Base-by-base conservation (phyloP, 2,888 invertebrate genomes). In the Agrotis segetum region DNA sequence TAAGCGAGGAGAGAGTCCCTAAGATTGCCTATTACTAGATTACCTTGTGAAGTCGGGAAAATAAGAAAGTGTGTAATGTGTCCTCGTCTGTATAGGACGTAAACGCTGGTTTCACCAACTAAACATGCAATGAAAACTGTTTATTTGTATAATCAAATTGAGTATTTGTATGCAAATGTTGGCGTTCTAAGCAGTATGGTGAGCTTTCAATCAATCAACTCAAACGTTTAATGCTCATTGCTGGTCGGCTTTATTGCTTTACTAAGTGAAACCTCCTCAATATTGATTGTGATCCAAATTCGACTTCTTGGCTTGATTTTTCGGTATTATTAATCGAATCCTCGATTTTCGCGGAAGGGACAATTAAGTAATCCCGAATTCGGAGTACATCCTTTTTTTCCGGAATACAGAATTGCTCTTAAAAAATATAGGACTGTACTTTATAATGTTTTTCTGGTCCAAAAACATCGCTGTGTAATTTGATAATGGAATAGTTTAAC, bases 1-100 rank as follows among this genome's bases (percentile, higher is more conserved):
- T 90, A 91, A 91, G 93, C 91, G 95, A 94, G 94, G 94, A 92
- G 95, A 95, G 95, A 94, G 94, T 92, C 93, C 93, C 92, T 92
- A 85, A 91, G 92, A 95, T 94, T 92, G 91, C 91, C 93, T 93
- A 93, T 94, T 95, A 94, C 94, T 93, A 92, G 92, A 94, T 93
- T 93, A 92, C 91, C 89, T 93, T 89, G 91, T 82, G 91, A 92
- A 92, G 92, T 93, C 91, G 91, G 92, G 92, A 92, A 91, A 95
- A 94, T 93, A 91, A 92, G 93, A 92, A 91, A 92, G 92, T 92
- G 88, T 92, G 89, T 92, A 91, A 92, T 91, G 84, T 89, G 88
- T 89, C 89, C 88, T 87, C 85, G 84, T 77, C 85, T 79, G 77
- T 84, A 82, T 87, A 91, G 89, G 88, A 88, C 85, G 86, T 88